Percentiles rank a stretch among this genome's conserved stretches.
phyloP scores from a whole-genome alignment of 1,140 invertebrate genomes.

The Achatina immaculata region DNA sequence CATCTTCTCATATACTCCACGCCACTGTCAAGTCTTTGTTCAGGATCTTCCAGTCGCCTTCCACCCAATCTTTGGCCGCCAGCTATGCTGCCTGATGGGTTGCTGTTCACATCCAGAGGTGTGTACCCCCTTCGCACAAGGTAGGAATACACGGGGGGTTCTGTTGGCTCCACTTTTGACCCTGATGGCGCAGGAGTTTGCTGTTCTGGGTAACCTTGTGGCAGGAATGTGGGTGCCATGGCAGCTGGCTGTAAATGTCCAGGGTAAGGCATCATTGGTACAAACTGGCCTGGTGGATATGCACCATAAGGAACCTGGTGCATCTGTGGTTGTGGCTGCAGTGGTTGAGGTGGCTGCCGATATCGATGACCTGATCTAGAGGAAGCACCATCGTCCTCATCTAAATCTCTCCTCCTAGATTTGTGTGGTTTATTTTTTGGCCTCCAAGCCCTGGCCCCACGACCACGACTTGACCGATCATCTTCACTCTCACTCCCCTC shows the following conservation, averaged over 20 bases:
- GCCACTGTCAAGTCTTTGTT: constrained; percentile 12
- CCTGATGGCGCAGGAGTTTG: constrained; percentile 13
- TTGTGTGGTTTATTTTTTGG: neutral
- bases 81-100: neutral
- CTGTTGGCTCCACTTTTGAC: constrained; percentile 35
- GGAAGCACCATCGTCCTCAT: neutral
- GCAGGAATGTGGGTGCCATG: constrained; percentile 28
- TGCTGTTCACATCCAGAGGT: constrained; percentile 33
- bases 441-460: neutral
- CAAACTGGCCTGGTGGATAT: constrained; percentile 22
- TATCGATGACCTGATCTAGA: neutral
- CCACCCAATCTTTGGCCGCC: constrained; percentile 18
- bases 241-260: constrained; percentile 35
- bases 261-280: constrained; percentile 17
- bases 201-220: constrained; percentile 38
- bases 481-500: constrained; percentile 11
- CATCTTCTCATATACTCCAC: constrained; percentile 36
- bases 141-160: constrained; percentile 57
- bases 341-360: constrained; percentile 16
- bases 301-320: constrained; percentile 23
- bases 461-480: neutral
- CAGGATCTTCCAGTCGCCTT: constrained; percentile 10
- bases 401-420: neutral
- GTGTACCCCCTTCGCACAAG: constrained; percentile 58
- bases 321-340: constrained; percentile 12